Evolutionary conservation across 2,888 invertebrate genomes (phyloP), one percentile per base, ranked within the genome.

Genomic region (Boloria euphrosyne): DNA sequence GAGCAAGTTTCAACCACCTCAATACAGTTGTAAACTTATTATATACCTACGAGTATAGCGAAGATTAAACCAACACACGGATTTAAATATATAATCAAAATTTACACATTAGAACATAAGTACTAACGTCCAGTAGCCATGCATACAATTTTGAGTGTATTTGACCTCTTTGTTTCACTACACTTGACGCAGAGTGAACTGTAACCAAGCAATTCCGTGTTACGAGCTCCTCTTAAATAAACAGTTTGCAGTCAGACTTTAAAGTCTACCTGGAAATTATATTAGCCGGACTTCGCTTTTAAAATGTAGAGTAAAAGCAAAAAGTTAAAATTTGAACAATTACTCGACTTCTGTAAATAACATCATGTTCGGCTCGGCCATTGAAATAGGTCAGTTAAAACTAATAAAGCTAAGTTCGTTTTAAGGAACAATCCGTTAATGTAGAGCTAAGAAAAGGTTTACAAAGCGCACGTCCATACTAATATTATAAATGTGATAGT

Each of bases 121-220:
- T 22, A n/a, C 16, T 16, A 13, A 13, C 47, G 14, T 17, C 18
- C 22, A 43, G 10, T 50, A 31, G 47, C 18, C 49, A 31, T 27
- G 44, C 27, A 27, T 51, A 57, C 44, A 58, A 57, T 58, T 58
- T 46, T 52, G 58, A 31, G 27, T 27, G 22, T 38, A 38, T 60
- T 55, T 63, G 38, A 18, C 55, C 38, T 64, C 61, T 65, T 69
- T 64, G 71, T 69, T 69, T 63, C 59, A 50, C 63, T 68, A 65
- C 65, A 69, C 67, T 73, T 67, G 52, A 62, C 62, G 65, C 65
- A 69, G 65, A 65, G 65, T 49, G 58, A 49, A 55, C 65, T 55
- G 65, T 68, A 61, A 62, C 53, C 4, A 7, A 49, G 43, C 47
- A 61, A 47, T 65, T 65, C 60, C 52, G 47, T 52, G 52, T 49